Base-by-base conservation (phyloP, 2,797 vertebrate genomes). In the Pelochelys cantorii region DNA sequence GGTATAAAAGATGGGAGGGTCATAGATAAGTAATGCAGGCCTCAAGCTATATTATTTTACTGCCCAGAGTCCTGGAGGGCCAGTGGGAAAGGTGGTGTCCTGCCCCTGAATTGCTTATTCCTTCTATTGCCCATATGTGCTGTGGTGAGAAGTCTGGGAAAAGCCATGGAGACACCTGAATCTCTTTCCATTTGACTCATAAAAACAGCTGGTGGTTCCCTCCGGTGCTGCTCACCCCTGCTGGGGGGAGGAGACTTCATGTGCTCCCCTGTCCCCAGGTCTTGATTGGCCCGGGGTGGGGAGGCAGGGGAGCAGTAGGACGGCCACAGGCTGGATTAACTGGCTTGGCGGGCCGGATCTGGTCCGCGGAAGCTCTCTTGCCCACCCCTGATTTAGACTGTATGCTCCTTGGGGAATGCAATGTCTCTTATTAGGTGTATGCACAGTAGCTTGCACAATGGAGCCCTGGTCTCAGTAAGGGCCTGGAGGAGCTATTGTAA, bases 381-480 rank as follows among this genome's bases (percentile, higher is more conserved):
- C n/a, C n/a, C n/a, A n/a, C n/a, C n/a, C n/a, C n/a, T n/a, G n/a
- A n/a, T n/a, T n/a, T n/a, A n/a, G n/a, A n/a, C n/a, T 77, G 23
- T 6, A 0, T 23, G 22, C n/a, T 48, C 56, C 42, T 25, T 54
- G 56, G 80, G 60, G 62, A 65, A 4, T 37, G 20, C 56, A 13
- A 15, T 0, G 0, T 59, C 74, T 29, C 82, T n/a, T n/a, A n/a
- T n/a, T 52, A 8, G 23, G 53, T 20, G 14, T 85, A 11, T 25
- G 54, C 62, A 10, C 18, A 13, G 52, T 56, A 80, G 5, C 1
- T 57, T 75, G 29, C 34, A 75, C 23, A 10, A n/a, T 3, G 25
- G 20, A 34, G 75, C 29, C 75, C 79, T 71, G 80, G 23, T 25
- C 75, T 77, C 42, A 23, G 54, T 79, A 74, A 23, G 25, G 79